A percentile compares a stretch with the other conserved stretches of the same genome.
Conservation (phyloP, 2,888 invertebrate genomes). For the Petrolisthes manimaculis region DNA sequence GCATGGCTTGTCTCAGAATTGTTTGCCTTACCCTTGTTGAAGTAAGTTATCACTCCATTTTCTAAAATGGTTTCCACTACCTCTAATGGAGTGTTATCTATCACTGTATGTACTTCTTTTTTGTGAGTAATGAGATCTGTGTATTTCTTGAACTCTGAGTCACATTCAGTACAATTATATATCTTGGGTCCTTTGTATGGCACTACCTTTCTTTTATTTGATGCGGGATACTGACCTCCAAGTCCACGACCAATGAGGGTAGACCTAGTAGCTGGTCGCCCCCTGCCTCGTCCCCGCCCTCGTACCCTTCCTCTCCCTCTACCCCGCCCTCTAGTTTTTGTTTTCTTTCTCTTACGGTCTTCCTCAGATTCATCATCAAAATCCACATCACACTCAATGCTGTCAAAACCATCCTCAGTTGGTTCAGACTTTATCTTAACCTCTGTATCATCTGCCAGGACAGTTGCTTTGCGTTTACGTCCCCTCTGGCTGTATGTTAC, state of each 20-base stretch:
- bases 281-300: slow-evolving; percentile 56
- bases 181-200: slow-evolving; percentile 61
- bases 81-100: slow-evolving; percentile 63
- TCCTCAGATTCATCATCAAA: slow-evolving; percentile 61
- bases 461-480: slow-evolving; percentile 60
- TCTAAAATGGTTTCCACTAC: slow-evolving; percentile 64
- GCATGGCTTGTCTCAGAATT: slow-evolving; percentile 64
- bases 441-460: slow-evolving; percentile 51
- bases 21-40: slow-evolving; percentile 66
- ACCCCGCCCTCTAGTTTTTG: slow-evolving; percentile 45
- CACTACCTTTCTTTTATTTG: slow-evolving; percentile 49
- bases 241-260: slow-evolving; percentile 63
- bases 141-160: slow-evolving; percentile 63
- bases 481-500: slow-evolving; percentile 63
- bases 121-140: slow-evolving; percentile 62
- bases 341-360: slow-evolving; percentile 56
- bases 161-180: slow-evolving; percentile 63
- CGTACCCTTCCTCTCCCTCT: slow-evolving; percentile 60
- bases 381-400: slow-evolving; percentile 61
- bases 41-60: slow-evolving; percentile 64
- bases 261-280: slow-evolving; percentile 51
- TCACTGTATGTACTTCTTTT: slow-evolving; percentile 63
- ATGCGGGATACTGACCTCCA: slow-evolving; percentile 59
- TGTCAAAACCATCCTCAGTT: slow-evolving; percentile 57
- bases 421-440: slow-evolving; percentile 62